Evolutionary conservation across 2,888 invertebrate species (phyloP), one percentile per base, ranked within the genome.

Genomic region (Trissoscelio sp.): DNA sequence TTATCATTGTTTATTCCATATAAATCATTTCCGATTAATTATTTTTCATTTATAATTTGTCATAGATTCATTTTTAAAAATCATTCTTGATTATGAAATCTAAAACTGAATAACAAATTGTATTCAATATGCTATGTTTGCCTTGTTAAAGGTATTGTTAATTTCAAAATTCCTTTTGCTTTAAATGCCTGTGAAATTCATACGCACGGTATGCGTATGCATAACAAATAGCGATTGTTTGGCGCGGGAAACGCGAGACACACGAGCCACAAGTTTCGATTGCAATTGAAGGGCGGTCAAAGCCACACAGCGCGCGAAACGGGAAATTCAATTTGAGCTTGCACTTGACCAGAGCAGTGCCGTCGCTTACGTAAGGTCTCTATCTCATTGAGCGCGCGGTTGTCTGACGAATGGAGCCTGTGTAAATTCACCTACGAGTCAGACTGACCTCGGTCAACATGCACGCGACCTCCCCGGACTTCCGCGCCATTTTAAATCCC

Each of bases 271-370:
- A 53, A 79, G 70, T 82, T 79, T 73, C 53, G 55, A 80, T 70
- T 66, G 78, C 55, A 78, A 78, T 70, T 78, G 80, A 80, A 80
- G 78, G 75, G 69, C 77, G 80, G 78, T 77, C 80, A 80, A 74
- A 83, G 82, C 57, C 80, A 57, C 69, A 16, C 18, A 46, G 1
- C 44, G 46, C 42, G 53, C 46, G 44, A 75, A 75, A 82, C 82
- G 72, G 82, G 79, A 82, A 77, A 82, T 79, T 82, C 69, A 79
- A 82, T 79, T 82, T 67, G 53, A 73, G 58, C 58, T 72, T 77
- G 58, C 73, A 55, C 77, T 80, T 78, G 70, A 70, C 60, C 79
- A 70, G 34, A 58, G 60, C 12, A n/a, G 28, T n/a, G n/a, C n/a
- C 44, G 73, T 28, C 58, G 42, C 53, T 73, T 79, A 73, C 62